Percentiles rank a stretch among this genome's conserved stretches.
phyloP scores from a whole-genome alignment of 1,140 invertebrate species.

The Varroa destructor region DNA sequence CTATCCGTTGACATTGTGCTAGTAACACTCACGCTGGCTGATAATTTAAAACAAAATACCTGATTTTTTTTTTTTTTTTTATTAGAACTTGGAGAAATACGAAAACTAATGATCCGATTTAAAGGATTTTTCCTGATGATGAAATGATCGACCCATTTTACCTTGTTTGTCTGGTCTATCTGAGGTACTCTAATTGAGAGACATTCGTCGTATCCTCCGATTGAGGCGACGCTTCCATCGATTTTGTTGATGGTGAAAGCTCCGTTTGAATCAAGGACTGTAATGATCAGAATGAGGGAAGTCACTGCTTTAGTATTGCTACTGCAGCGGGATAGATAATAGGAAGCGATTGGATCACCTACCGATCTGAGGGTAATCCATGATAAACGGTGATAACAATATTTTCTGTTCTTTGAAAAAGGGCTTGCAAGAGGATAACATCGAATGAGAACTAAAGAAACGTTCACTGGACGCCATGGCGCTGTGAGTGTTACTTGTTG shows the following conservation, averaged over 20 bases:
- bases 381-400: background rate
- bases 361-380: background rate
- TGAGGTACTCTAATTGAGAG: conserved; percentile 1
- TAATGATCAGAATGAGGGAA: background rate
- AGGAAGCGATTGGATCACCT: background rate
- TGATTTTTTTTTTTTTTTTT: too few relatives aligned
- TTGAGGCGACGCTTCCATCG: background rate
- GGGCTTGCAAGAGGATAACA: background rate
- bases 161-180: background rate
- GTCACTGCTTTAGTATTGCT: too few relatives aligned
- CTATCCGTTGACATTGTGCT: background rate
- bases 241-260: background rate
- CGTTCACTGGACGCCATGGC: too few relatives aligned
- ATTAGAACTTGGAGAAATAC: too few relatives aligned
- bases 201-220: conserved; percentile 26
- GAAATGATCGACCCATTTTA: background rate
- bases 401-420: background rate
- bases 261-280: conserved; percentile 8
- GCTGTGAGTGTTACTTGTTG: too few relatives aligned
- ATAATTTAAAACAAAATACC: too few relatives aligned
- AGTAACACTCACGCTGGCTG: too few relatives aligned
- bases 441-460: background rate
- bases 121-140: background rate
- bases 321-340: too few relatives aligned
- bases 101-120: background rate